phyloP scores from a whole-genome alignment of 2,113 vertebrate genomes.

The Brachypodius melanocephalos region DNA sequence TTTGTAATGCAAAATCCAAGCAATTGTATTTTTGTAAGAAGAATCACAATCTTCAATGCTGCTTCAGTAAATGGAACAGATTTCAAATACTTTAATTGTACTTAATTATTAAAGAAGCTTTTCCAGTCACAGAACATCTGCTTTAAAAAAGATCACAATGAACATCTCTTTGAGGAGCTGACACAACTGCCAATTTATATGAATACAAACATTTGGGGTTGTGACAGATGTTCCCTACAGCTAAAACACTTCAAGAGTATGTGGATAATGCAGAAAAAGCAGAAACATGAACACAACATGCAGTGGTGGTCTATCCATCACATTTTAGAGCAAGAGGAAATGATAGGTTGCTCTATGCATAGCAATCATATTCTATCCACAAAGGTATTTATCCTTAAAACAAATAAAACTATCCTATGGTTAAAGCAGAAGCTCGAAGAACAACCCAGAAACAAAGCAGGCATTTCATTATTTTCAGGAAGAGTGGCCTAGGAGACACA shows the following conservation, averaged over 20 bases:
- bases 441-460: conserved; percentile 6
- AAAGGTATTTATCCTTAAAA: conserved; percentile 14
- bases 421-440: conserved; percentile 26
- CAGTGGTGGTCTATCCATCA: background rate
- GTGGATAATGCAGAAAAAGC: background rate
- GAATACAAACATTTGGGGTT: conserved; percentile 12
- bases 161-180: conserved; percentile 5
- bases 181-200: conserved; percentile 21
- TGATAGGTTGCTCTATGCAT: background rate
- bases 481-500: background rate
- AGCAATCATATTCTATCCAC: background rate
- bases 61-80: background rate
- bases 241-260: conserved; percentile 16
- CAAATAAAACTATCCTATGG: background rate
- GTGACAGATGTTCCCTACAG: conserved; percentile 46
- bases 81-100: background rate
- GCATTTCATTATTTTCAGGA: background rate
- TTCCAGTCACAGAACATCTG: conserved; percentile 36
- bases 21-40: background rate
- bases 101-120: conserved; percentile 33
- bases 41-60: background rate
- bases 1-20: conserved; percentile 16
- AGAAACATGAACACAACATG: background rate
- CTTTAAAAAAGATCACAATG: conserved; percentile 5
- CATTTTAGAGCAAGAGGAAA: conserved; percentile 16